Base-by-base conservation (phyloP, 2,888 invertebrate species). In the Dryobota labecula region DNA sequence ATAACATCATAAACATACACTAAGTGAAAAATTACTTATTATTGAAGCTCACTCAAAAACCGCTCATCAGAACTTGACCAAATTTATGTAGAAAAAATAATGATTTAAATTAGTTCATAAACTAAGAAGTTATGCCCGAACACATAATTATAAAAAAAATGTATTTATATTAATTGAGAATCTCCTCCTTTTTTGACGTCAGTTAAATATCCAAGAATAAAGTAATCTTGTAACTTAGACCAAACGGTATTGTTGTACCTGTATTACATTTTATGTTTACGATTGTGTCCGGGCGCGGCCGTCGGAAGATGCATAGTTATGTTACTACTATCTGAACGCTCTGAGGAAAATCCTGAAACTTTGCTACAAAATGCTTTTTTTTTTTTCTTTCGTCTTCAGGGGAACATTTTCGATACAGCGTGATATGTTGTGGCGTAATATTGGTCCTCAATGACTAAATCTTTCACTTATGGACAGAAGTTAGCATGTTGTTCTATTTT, bases 261-360 rank as follows among this genome's bases (percentile, higher is more conserved):
- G 76, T 85, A 74, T 76, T 82, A 84, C 72, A 78, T 83, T 85
- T 80, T 84, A 86, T 78, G 78, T 79, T 85, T 80, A 85, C 82
- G 76, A 73, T 76, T 80, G 82, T 86, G 83, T 82, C 70, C 73
- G 72, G 66, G 69, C 66, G 71, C 65, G 83, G 78, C 67, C 57
- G 62, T 70, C 62, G 70, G 61, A 80, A 84, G 84, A 81, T 83
- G 84, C 84, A 84, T 81, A 84, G 84, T 83, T 83, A 83, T 83
- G 74, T 76, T 64, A 47, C 56, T 66, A 78, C 73, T 72, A 63
- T 70, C 80, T 67, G 75, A 68, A 68, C 70, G 60, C 57, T 67
- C 51, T 30, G 49, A 70, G 71, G 71, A 73, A 80, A 78, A 78
- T 81, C 67, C 68, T 73, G 56, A 80, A 80, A 45, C 66, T 78